These are phyloP conservation scores for Pungitius pungitius DNA, from an alignment of 2,113 vertebrate genomes.

Conservation along the genomic window DNA sequence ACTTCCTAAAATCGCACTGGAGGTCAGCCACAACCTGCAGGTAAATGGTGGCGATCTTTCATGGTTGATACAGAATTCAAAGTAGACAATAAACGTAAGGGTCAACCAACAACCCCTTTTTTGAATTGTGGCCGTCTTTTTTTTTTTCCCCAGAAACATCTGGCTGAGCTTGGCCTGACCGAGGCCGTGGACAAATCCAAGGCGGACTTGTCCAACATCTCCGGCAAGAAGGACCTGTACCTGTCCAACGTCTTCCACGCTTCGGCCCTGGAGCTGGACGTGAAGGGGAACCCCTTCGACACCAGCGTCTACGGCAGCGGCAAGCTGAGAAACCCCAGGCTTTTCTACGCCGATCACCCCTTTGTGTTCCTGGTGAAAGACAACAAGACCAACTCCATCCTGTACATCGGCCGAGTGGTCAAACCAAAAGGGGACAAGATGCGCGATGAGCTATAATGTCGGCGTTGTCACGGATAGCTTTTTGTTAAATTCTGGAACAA, in stretches of 20 bases:
- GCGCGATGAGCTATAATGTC: conserved; percentile 91
- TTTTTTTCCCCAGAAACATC: conserved; percentile 90
- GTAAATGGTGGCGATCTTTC: conserved; percentile 63
- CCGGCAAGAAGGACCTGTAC: conserved; percentile 97
- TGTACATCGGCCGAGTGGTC: conserved; percentile 93
- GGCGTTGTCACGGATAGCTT: conserved; percentile 13
- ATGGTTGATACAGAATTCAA: neutral
- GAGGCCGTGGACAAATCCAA: conserved; percentile 96
- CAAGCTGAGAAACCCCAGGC: conserved; percentile 89
- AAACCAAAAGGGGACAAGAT: conserved; percentile 95
- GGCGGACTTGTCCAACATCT: conserved; percentile 96
- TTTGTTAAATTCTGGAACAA: conserved; percentile 43
- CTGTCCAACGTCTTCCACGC: conserved; percentile 92
- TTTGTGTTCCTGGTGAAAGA: conserved; percentile 97
- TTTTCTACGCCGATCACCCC: conserved; percentile 96
- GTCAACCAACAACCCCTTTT: neutral
- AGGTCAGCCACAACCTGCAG: conserved; percentile 95
- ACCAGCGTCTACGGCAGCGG: conserved; percentile 86
- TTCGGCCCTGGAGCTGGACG: conserved; percentile 88
- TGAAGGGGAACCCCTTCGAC: conserved; percentile 89
- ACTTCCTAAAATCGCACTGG: conserved; percentile 88
- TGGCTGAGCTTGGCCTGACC: conserved; percentile 90
- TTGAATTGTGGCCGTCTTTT: conserved; percentile 32
- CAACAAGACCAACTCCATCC: conserved; percentile 91
- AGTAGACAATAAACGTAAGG: neutral